Base-by-base conservation (phyloP, 2,888 invertebrate species). In the Protonemura montana region DNA sequence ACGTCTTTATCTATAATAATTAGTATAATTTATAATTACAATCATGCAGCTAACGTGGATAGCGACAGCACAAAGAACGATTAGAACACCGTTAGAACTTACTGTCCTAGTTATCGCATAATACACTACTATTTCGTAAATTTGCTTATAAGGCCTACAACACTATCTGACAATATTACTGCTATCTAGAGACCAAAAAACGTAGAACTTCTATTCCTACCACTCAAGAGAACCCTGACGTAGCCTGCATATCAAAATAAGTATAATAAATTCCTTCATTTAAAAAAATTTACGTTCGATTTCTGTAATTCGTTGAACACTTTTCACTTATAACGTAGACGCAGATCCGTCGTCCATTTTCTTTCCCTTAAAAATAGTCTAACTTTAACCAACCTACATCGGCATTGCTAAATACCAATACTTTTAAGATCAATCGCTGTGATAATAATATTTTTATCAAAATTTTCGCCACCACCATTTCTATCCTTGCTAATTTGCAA, bases 81-180 rank as follows among this genome's bases (percentile, higher is more conserved):
- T 29, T 28, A 78, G 26, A 78, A 78, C 27, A 78, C 27, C 26
- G 78, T 25, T 78, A 78, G 59, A 59, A 59, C 13, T 78, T 78
- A 78, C 27, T 28, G 78, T 10, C 78, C 78, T 29, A 27, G 78
- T 78, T 59, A 59, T 59, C 7, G 78, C 29, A 78, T 28, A 78
- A 29, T 78, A 78, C 27, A 78, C 78, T 21, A 27, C 26, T 28
- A 78, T 78, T 78, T 78, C 78, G 78, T 28, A 78, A 78, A 78
- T 13, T 29, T 78, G 16, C 2, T 27, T 7, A 78, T 29, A 78
- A 28, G 27, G 78, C 29, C 29, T 78, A 28, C 78, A 78, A 78
- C 78, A 78, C 27, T 78, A 78, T 78, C 7, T 78, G 27, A 28
- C 27, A 78, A 27, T 78, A 29, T n/a, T 78, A 27, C 26, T 7